These are phyloP conservation scores for Gallirallus australis DNA, from an alignment of 2,797 vertebrate genomes.

Conservation along the genomic window DNA sequence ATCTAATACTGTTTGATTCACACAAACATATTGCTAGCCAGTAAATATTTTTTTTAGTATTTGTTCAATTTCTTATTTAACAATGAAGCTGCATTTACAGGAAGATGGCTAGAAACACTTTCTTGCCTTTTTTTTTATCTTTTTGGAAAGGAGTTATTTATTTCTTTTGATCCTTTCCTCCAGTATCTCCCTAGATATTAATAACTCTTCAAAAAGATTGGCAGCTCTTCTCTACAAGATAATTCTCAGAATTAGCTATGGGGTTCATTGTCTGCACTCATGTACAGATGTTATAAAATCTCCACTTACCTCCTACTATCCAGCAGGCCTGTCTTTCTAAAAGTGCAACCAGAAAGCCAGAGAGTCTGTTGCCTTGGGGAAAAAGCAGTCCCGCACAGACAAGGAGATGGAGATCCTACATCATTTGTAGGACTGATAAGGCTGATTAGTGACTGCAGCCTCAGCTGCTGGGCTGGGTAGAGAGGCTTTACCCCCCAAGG, in stretches of 20 bases:
- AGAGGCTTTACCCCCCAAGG: rapidly evolving
- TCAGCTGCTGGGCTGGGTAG: not conserved
- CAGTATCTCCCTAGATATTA: not conserved
- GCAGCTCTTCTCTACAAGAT: not conserved
- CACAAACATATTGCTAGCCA: not conserved
- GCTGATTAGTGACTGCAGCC: not conserved
- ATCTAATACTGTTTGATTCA: slow-evolving; percentile 32
- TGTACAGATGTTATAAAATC: not conserved
- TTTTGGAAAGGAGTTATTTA: not conserved
- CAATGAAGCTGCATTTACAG: slow-evolving; percentile 8
- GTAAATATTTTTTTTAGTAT: not conserved
- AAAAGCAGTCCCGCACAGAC: not conserved
- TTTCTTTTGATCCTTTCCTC: not conserved
- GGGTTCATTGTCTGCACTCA: not conserved
- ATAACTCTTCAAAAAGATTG: not conserved
- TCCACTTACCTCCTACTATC: not conserved
- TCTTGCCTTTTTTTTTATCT: not conserved
- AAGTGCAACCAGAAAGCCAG: not conserved
- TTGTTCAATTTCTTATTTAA: slow-evolving; percentile 15
- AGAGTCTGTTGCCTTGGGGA: not conserved
- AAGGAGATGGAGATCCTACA: not conserved
- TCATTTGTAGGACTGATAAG: rapidly evolving
- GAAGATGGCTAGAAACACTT: not conserved
- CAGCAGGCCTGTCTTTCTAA: not conserved
- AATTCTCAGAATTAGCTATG: not conserved